phyloP scores from a whole-genome alignment of 2,888 invertebrate species.

The Cryptus armator region DNA sequence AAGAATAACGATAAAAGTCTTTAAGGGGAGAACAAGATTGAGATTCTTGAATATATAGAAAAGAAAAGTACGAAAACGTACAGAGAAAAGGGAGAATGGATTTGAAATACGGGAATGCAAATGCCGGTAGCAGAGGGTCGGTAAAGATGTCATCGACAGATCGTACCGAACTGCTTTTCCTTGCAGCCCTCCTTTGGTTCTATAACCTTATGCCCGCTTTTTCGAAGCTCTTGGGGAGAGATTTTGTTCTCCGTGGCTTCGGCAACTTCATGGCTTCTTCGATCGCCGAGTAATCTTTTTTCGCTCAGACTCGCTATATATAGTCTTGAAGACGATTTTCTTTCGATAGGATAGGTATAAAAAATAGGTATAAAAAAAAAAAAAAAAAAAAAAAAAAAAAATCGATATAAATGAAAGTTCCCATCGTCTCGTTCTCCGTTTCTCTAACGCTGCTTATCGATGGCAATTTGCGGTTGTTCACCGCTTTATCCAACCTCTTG shows the following conservation, averaged over 20 bases:
- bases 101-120: conserved; percentile 32
- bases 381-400: not conserved
- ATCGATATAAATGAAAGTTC: conserved; percentile 35
- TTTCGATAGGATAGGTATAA: conserved; percentile 17
- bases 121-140: not conserved
- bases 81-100: conserved; percentile 1
- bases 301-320: not conserved
- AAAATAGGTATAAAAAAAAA: conserved; percentile 16
- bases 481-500: not conserved
- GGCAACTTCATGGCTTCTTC: conserved; percentile 16
- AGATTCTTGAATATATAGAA: not conserved
- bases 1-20: too few species aligned
- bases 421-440: conserved; percentile 36
- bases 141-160: conserved; percentile 50
- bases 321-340: not conserved
- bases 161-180: conserved; percentile 10
- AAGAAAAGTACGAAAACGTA: not conserved
- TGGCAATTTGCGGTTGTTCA: conserved; percentile 71
- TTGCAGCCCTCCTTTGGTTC: not conserved
- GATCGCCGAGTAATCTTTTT: conserved; percentile 18
- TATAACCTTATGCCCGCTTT: not conserved
- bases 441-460: conserved; percentile 68
- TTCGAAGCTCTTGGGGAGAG: conserved; percentile 8
- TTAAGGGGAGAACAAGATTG: too few species aligned
- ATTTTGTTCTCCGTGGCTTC: not conserved